Base-by-base conservation (phyloP, 2,113 vertebrate genomes). In the Ariopsis seemanni region DNA sequence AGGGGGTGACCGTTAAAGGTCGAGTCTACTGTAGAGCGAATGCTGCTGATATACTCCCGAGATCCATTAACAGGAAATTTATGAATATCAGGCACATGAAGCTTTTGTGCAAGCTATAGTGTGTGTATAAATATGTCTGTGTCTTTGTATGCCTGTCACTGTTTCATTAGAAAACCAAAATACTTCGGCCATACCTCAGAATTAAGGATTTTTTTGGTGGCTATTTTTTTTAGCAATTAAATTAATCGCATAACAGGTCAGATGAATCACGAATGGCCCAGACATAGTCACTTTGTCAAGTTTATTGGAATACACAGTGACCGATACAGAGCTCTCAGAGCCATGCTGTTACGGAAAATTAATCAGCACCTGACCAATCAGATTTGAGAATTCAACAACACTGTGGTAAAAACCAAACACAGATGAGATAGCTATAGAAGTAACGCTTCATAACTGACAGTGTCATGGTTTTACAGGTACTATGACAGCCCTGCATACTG, bases 1-100 rank as follows among this genome's bases (percentile, higher is more conserved):
- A 22, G 5, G 12, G 55, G 78, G 72, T 80, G 81, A 89, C 90
- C 88, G 92, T 91, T 89, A 92, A 91, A 90, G 91, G 90, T 91
- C 50, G 74, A 91, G 87, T 82, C 57, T 80, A 42, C 34, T 42
- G 34, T 42, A 85, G 90, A 90, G 53, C 22, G 27, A 62, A 27
- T 18, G 84, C 58, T 57, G 8, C 55, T 53, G 89, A 83, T 60
- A 77, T 17, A 50, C 83, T 69, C 18, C 42, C 74, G 50, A 57
- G 84, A 34, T 62, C 58, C 18, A 77, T 88, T 87, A 77, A 84
- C 50, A 84, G 30, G 50, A 75, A 62, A 75, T 84, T 84, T 60
- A 87, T 63, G 82, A 15, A 85, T 82, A 42, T 30, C 58, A 83
- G 84, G 53, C 63, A 86, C 84, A 78, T 27, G 48, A 74, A 60